Conservation (phyloP, 2,888 invertebrate species). For the Platycheirus albimanus region DNA sequence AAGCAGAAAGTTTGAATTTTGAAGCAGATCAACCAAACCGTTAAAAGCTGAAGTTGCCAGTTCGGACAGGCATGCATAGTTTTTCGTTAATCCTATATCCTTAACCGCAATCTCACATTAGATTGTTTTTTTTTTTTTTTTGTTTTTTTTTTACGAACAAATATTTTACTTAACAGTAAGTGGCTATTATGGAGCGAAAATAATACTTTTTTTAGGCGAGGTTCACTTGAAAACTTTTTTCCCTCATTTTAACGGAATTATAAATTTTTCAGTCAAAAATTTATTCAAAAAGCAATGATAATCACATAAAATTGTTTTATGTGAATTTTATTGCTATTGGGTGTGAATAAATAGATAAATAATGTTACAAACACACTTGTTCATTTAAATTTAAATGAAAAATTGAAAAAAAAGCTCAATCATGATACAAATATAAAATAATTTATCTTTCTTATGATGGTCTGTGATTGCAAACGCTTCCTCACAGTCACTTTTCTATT, state of each 20-base stretch:
- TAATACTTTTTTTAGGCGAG: background rate
- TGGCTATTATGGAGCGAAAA: too few relatives aligned
- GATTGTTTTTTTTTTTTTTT: too few relatives aligned
- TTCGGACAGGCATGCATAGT: too few relatives aligned
- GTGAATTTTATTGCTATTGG: conserved; percentile 34
- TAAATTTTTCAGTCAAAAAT: conserved; percentile 47
- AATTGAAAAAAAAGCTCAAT: conserved; percentile 13
- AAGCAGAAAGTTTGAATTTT: too few relatives aligned
- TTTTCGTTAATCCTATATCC: too few relatives aligned
- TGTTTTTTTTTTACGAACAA: too few relatives aligned
- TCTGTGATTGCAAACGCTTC: background rate
- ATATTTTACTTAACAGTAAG: too few relatives aligned
- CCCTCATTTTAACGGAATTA: conserved; percentile 44
- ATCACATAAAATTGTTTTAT: conserved; percentile 45
- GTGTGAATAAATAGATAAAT: conserved; percentile 36
- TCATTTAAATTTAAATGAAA: too few relatives aligned
- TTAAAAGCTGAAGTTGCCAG: too few relatives aligned
- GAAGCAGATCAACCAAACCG: too few relatives aligned
- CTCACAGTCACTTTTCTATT: background rate
- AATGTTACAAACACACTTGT: too few relatives aligned
- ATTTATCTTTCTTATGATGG: conserved; percentile 7
- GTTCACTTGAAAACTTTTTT: background rate
- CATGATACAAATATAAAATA: conserved; percentile 28
- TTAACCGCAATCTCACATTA: too few relatives aligned
- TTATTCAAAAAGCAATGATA: conserved; percentile 47